Conservation (phyloP, 2,888 invertebrate genomes). For the Lycia hirtaria region DNA sequence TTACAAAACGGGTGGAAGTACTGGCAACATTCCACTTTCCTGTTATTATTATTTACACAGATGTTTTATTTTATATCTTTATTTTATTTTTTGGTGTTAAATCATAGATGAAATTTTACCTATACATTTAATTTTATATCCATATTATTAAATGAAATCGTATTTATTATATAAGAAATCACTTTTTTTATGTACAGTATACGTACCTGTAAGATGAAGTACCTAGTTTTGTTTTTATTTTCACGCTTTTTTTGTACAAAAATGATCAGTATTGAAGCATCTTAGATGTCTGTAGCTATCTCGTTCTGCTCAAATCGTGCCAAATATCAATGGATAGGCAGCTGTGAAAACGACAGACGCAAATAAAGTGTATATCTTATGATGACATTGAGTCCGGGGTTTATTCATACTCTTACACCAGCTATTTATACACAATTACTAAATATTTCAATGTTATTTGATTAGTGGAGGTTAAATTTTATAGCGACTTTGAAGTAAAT, state of each 20-base stretch:
- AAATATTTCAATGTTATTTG: neutral
- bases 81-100: slow-evolving; percentile 33
- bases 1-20: slow-evolving; percentile 31
- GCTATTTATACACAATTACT: neutral
- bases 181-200: slow-evolving; percentile 38
- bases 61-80: slow-evolving; percentile 37
- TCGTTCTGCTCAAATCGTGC: slow-evolving; percentile 45
- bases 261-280: slow-evolving; percentile 28
- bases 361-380: slow-evolving; percentile 11
- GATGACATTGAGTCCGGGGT: neutral
- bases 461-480: neutral
- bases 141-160: slow-evolving; percentile 26
- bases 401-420: neutral
- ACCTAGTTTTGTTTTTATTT: slow-evolving; percentile 30
- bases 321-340: slow-evolving; percentile 35
- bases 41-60: slow-evolving; percentile 35
- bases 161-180: slow-evolving; percentile 35
- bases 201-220: slow-evolving; percentile 38
- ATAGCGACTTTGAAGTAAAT: neutral
- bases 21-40: slow-evolving; percentile 42
- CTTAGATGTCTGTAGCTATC: slow-evolving; percentile 29
- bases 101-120: slow-evolving; percentile 19
- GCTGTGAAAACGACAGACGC: slow-evolving; percentile 12
- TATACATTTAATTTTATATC: slow-evolving; percentile 23
- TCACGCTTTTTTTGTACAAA: slow-evolving; percentile 15